phyloP scores from a whole-genome alignment of 2,113 vertebrate species.

The Columba janthina region DNA sequence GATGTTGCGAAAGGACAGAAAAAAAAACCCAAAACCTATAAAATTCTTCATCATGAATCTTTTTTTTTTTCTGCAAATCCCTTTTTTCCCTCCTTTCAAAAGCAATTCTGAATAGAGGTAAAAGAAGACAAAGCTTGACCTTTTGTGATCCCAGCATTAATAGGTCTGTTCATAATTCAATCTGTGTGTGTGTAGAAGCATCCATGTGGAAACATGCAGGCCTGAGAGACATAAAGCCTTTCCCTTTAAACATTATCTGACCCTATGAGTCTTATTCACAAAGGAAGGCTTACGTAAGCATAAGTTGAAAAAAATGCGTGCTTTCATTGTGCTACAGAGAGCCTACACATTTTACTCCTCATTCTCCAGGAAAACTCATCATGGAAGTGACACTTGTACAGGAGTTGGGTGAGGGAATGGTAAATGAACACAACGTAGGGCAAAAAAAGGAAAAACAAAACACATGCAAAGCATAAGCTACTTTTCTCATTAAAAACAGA shows the following conservation, averaged over 20 bases:
- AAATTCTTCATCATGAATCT: conserved; percentile 77
- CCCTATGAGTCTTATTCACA: conserved; percentile 81
- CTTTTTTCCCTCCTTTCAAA: conserved; percentile 75
- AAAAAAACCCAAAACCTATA: conserved; percentile 66
- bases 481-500: conserved; percentile 20
- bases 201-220: conserved; percentile 86
- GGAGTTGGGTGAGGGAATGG: conserved; percentile 53
- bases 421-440: conserved; percentile 39
- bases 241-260: conserved; percentile 87
- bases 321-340: conserved; percentile 74
- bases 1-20: conserved; percentile 65
- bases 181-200: conserved; percentile 84
- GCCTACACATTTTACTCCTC: conserved; percentile 72
- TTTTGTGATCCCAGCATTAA: conserved; percentile 85
- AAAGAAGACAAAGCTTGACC: conserved; percentile 88
- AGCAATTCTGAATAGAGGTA: conserved; percentile 80
- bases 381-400: conserved; percentile 75
- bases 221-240: conserved; percentile 83
- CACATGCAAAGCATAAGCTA: background rate
- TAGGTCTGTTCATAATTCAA: conserved; percentile 89
- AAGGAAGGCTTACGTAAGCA: conserved; percentile 82
- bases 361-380: conserved; percentile 70
- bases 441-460: background rate
- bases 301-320: conserved; percentile 76
- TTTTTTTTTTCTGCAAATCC: conserved; percentile 75